Evolutionary conservation across 2,113 vertebrate species (phyloP), one percentile per base, ranked within the genome.

Genomic region (Grammomys surdaster): DNA sequence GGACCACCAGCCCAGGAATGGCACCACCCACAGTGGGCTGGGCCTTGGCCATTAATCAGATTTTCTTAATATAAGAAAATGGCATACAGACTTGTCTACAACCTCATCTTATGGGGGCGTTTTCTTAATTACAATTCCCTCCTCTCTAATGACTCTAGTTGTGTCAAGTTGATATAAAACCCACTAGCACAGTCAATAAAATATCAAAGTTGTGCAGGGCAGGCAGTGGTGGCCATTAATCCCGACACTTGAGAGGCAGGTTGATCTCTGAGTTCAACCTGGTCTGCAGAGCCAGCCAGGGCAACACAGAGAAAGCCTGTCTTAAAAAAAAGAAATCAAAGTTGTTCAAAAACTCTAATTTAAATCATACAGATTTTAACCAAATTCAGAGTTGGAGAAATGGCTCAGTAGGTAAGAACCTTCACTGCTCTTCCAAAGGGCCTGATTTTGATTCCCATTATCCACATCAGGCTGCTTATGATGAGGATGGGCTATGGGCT

Each of bases 201-300:
- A 76, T 88, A 91, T 95, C n/a, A 87, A 91, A 94, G 60, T 46
- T 65, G 56, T 89, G 36, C 46, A 3, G 17, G 36, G n/a, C 9
- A 43, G 9, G 72, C 3, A 24, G 19, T 43, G 20, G n/a, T 40
- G 19, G 31, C 46, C 77, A 36, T 17, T 80, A 54, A 80, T 80
- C 16, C 77, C 48, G 54, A 14, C 48, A 19, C 77, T 51, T 14
- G 28, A 31, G 48, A 80, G 48, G 48, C 17, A 43, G 76, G 48
- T 7, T 28, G 48, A 33, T 78, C 76, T 76, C 20, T 76, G 43
- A 76, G 43, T 28, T 46, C 43, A 76, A 28, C 43, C 75, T 28
- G 24, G 75, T 76, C 75, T 76, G 26, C 22, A 76, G 10, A 75
- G n/a, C 3, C n/a, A 43, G 24, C 22, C 24, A 48, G 5, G 24